Conservation (phyloP, 2,113 vertebrate genomes). For the Chaenocephalus aceratus region DNA sequence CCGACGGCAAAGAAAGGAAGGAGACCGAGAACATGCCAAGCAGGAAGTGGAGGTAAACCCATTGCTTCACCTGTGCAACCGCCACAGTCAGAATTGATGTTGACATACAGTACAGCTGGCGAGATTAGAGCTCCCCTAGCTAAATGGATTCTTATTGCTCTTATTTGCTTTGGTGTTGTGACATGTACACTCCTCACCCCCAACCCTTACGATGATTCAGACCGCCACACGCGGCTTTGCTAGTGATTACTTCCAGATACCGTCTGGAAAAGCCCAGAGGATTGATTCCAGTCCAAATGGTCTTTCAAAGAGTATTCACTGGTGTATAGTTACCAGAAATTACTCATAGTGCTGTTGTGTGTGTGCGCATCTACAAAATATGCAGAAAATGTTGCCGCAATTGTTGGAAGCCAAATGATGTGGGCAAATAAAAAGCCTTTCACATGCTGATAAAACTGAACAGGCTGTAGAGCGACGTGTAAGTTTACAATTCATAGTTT, state of each 20-base stretch:
- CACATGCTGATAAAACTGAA: not conserved
- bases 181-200: constrained; percentile 11
- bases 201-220: constrained; percentile 43
- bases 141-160: not conserved
- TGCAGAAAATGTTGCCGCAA: constrained; percentile 32
- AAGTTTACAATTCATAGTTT: constrained; percentile 2
- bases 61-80: not conserved
- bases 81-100: not conserved
- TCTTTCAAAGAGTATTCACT: constrained; percentile 32
- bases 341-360: not conserved
- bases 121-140: not conserved
- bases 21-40: not conserved
- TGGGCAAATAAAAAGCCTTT: constrained; percentile 5
- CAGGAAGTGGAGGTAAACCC: not conserved
- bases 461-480: constrained; percentile 3
- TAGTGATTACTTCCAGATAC: constrained; percentile 71
- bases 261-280: constrained; percentile 41
- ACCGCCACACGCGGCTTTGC: constrained; percentile 29
- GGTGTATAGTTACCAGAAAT: constrained; percentile 21
- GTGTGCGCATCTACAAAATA: not conserved
- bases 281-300: constrained; percentile 29
- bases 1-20: not conserved
- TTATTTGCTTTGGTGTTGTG: not conserved
- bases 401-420: constrained; percentile 17
- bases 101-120: not conserved